Evolutionary conservation across 2,797 vertebrate genomes (phyloP).

Genomic region (Erethizon dorsatum): DNA sequence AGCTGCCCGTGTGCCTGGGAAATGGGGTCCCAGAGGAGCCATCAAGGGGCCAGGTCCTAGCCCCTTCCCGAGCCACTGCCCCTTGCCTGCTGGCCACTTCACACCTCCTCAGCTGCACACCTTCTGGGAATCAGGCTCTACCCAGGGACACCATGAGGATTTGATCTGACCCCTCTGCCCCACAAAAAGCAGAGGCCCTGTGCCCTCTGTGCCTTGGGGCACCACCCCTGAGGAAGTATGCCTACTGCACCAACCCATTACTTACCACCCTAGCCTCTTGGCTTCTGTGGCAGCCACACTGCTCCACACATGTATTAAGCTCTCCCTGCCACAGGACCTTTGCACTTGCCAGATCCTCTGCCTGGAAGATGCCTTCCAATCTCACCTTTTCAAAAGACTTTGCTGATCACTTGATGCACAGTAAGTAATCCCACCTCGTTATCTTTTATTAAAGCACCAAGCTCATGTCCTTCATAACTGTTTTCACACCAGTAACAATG

Average conservation of each 20-base stretch:
- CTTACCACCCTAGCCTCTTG: not conserved
- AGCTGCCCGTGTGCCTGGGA: not conserved
- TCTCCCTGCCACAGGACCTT: constrained; percentile 22
- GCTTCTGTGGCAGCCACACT: not conserved
- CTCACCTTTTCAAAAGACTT: not conserved
- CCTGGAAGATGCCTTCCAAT: not conserved
- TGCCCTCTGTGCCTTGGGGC: not conserved
- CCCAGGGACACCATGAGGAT: too few species aligned
- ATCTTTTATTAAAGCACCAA: not conserved
- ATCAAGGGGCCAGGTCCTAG: not conserved
- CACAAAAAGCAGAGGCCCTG: not conserved
- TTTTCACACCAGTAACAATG: not conserved
- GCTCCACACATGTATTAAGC: not conserved
- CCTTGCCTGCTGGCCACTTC: not conserved
- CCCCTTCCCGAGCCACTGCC: not conserved
- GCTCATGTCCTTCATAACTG: not conserved
- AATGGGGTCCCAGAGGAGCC: not conserved
- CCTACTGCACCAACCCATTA: accelerated
- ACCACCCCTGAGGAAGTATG: accelerated
- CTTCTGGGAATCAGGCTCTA: not conserved
- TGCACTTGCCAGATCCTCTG: not conserved
- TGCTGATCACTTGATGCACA: not conserved
- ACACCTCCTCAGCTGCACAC: not conserved
- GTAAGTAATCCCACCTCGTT: not conserved
- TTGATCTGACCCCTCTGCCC: not conserved